Evolutionary conservation across 2,888 invertebrate species (phyloP), one percentile per base, ranked within the genome.

Genomic region (Sicus ferrugineus): DNA sequence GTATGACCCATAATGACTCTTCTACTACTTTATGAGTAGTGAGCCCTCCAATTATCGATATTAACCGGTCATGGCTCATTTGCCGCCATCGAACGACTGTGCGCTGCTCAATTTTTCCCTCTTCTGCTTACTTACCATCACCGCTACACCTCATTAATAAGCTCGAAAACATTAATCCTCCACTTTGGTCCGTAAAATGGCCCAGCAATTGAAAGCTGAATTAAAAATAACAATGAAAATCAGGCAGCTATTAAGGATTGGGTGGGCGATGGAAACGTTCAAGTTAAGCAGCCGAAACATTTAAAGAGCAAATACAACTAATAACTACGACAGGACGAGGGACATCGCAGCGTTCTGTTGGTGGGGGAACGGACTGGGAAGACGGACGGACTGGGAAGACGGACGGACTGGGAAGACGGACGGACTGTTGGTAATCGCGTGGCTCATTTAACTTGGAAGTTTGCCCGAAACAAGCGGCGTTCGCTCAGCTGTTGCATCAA

Each of bases 131-230:
- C 11, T 26, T 26, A 56, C 16, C 9, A 2, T 59, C 14, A 1
- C 48, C 26, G 4, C 11, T 28, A 14, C 28, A n/a, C n/a, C 34
- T 42, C 34, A 54, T 67, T 67, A 70, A 67, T 70, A 68, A 48
- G 23, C 65, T 56, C 38, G 61, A 66, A 68, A 42, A 63, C 31
- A 69, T 71, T 69, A 71, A 67, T 71, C 63, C 67, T 48, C 56
- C 67, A n/a, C 19, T 50, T 46, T 42, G 30, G 65, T 63, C 28
- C 52, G 26, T 58, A 19, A 30, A 50, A 77, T 78, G 76, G n/a
- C 77, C 76, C 75, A 74, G 75, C 76, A 76, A 78, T 81, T 77
- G 79, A 77, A 78, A 78, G 77, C 73, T 79, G 76, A 79, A 79
- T 79, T 80, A 80, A 80, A 80, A 77, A 77, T 3, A 54, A 26